Evolutionary conservation across 2,113 vertebrate genomes (phyloP), one percentile per base, ranked within the genome.

Genomic region (Bubo bubo): DNA sequence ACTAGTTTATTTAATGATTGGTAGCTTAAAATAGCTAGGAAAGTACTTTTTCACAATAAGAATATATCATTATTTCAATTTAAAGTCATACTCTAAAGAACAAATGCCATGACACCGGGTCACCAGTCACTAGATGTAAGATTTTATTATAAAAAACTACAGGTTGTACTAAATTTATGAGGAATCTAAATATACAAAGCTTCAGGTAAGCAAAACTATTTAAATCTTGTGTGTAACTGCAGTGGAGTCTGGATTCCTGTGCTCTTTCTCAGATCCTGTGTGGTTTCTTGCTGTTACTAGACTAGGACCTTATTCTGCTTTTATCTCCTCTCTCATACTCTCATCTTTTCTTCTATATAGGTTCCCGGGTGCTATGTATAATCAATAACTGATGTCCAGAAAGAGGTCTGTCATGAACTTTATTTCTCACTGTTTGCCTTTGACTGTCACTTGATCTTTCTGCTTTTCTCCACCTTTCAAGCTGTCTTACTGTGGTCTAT

Each of bases 21-120:
- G 4, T 55, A 56, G 20, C 20, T 50, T 76, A 76, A 89, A 84
- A 76, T 14, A 76, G 0, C 9, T 19, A 32, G 18, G 13, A 7
- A 64, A 43, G 8, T 37, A 32, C 6, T 23, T 56, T 64, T 80
- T 80, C 56, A 60, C 11, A 26, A 20, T 8, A 7, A 41, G 22
- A 64, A 24, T 49, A 52, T 21, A 28, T 18, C 8, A 43, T 12
- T 30, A 73, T 62, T 77, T 8, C 19, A 58, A 6, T 14, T 79
- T 58, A 32, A 77, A 85, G 18, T 49, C 0, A 2, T 53, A 39
- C 6, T n/a, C 11, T 56, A 55, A 79, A 87, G 12, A 41, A 12
- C 3, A 68, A 84, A 66, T 70, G 81, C 0, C 1, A 26, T 34
- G 35, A 64, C 10, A 43, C 0, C 1, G 3, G 8, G 15, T 35